These are phyloP conservation scores for Emydoidea blandingii DNA, from an alignment of 2,797 vertebrate species.

Conservation along the genomic window DNA sequence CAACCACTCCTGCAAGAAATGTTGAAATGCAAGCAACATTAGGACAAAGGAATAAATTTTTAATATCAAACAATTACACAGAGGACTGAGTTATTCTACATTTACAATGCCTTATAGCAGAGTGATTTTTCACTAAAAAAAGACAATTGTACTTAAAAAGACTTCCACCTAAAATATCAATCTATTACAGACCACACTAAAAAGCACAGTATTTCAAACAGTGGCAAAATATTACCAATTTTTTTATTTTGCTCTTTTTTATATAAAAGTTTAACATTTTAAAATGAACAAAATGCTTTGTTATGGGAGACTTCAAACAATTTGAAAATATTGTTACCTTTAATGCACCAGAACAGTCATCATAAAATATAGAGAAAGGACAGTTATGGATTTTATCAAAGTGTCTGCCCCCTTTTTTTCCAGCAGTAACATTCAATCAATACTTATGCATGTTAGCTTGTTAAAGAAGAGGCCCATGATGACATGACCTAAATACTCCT, in stretches of 20 bases:
- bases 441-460: no score
- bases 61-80: slow-evolving; percentile 75
- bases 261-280: slow-evolving; percentile 63
- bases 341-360: slow-evolving; percentile 38
- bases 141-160: slow-evolving; percentile 58
- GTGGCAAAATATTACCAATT: slow-evolving; percentile 69
- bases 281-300: slow-evolving; percentile 22
- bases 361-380: background rate
- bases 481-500: background rate
- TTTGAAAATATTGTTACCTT: slow-evolving; percentile 19
- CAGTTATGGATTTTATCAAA: background rate
- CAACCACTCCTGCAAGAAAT: slow-evolving; percentile 38
- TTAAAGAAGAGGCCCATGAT: background rate
- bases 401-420: slow-evolving; percentile 13
- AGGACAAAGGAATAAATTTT: slow-evolving; percentile 68
- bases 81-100: slow-evolving; percentile 66
- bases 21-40: slow-evolving; percentile 44
- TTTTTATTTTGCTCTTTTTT: slow-evolving; percentile 64
- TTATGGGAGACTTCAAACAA: background rate
- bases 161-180: slow-evolving; percentile 71
- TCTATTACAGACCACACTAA: slow-evolving; percentile 65
- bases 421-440: background rate
- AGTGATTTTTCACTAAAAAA: slow-evolving; percentile 58
- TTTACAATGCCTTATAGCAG: slow-evolving; percentile 74
- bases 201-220: slow-evolving; percentile 57